Percentiles rank a stretch among this genome's conserved stretches.
These are phyloP conservation scores for Panopea generosa DNA, from an alignment of 2,888 invertebrate species.

Conservation along the genomic window DNA sequence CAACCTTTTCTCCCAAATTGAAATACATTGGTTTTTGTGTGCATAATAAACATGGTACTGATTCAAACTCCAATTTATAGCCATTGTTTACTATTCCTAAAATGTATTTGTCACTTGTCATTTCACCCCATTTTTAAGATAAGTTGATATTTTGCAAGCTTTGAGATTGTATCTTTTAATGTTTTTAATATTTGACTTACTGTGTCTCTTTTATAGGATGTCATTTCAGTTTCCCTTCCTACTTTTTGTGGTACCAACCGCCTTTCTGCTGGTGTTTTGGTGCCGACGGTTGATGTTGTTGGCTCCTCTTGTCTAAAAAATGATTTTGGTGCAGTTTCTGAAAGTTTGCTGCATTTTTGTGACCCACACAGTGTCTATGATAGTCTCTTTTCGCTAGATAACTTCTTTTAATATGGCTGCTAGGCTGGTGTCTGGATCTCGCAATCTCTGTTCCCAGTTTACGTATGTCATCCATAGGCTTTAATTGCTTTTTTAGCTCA, in stretches of 20 bases:
- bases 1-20: neutral
- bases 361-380: no score
- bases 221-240: no score
- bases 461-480: neutral
- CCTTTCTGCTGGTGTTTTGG: no score
- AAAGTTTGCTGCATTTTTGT: no score
- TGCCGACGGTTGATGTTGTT: neutral
- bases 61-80: conserved; percentile 13
- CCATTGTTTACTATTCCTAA: conserved; percentile 7
- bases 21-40: neutral
- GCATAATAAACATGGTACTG: neutral
- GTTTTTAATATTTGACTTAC: no score
- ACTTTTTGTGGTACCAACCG: no score
- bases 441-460: neutral
- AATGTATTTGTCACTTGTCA: conserved; percentile 21
- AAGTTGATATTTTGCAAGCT: conserved; percentile 4
- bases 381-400: no score
- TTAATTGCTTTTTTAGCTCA: conserved; percentile 9
- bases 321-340: no score
- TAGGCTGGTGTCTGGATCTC: no score
- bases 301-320: neutral
- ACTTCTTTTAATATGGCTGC: no score
- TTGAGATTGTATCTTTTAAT: conserved; percentile 11
- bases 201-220: no score
- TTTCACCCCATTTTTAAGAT: neutral